phyloP scores from a whole-genome alignment of 2,797 vertebrate species.

The Austrolebias charrua region DNA sequence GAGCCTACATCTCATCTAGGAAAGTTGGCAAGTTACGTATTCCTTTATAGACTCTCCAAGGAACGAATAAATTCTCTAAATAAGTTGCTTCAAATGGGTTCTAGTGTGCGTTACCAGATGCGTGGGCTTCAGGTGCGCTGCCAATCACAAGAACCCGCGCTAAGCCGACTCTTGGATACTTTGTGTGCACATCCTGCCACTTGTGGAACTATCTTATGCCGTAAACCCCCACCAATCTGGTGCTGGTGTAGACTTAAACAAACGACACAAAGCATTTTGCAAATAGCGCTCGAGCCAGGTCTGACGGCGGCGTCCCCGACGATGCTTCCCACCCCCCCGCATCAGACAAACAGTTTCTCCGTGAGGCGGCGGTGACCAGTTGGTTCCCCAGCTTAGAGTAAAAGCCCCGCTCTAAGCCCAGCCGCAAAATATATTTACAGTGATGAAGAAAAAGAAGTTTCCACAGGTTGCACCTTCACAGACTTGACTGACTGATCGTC shows the following conservation, averaged over 20 bases:
- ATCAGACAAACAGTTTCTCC: slow-evolving; percentile 56
- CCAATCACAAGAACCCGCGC: slow-evolving; percentile 39
- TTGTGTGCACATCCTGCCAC: slow-evolving; percentile 70
- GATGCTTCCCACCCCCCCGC: slow-evolving; percentile 37
- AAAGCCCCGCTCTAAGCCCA: slow-evolving; percentile 55
- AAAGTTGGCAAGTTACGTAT: too few relatives aligned
- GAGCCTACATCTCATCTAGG: too few relatives aligned
- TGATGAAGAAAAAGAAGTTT: slow-evolving; percentile 31
- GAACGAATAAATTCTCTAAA: too few relatives aligned
- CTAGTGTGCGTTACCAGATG: slow-evolving; percentile 26
- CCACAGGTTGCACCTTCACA: slow-evolving; percentile 52
- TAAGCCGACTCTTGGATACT: slow-evolving; percentile 49
- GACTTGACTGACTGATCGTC: slow-evolving; percentile 61
- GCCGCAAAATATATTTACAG: slow-evolving; percentile 63
- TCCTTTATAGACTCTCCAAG: too few relatives aligned
- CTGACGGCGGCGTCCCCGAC: slow-evolving; percentile 48
- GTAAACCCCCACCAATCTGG: slow-evolving; percentile 67
- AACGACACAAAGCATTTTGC: slow-evolving; percentile 46
- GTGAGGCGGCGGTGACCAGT: slow-evolving; percentile 51
- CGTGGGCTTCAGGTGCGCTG: slow-evolving; percentile 60
- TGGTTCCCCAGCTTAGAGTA: slow-evolving; percentile 61
- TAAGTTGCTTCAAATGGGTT: background rate
- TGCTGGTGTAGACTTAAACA: slow-evolving; percentile 59
- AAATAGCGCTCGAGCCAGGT: slow-evolving; percentile 69
- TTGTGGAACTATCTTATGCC: slow-evolving; percentile 43